Percentiles rank a stretch among this genome's conserved stretches.
phyloP scores from a whole-genome alignment of 2,888 invertebrate species.

The Eucriotettix oculatus region DNA sequence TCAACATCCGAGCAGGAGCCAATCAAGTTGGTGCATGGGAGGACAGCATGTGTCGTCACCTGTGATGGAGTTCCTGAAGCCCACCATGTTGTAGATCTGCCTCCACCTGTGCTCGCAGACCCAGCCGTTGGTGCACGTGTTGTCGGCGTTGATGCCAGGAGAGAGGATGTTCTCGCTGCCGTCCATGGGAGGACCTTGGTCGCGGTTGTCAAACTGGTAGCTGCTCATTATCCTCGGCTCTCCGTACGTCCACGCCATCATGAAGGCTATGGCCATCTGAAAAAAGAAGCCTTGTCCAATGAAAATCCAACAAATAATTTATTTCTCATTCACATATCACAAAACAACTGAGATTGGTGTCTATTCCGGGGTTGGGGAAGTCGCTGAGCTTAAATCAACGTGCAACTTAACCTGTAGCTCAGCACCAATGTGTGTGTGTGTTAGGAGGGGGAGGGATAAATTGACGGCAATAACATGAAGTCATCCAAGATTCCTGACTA shows the following conservation, averaged over 20 bases:
- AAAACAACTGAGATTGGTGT: too few relatives aligned
- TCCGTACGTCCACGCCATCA: slow-evolving; percentile 31
- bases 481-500: too few relatives aligned
- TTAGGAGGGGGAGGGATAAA: too few relatives aligned
- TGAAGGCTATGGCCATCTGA: slow-evolving; percentile 27
- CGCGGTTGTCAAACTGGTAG: slow-evolving; percentile 18
- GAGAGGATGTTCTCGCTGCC: slow-evolving; percentile 18
- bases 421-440: too few relatives aligned
- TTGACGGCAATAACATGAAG: too few relatives aligned
- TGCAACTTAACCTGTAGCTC: too few relatives aligned
- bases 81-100: slow-evolving; percentile 25
- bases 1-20: too few relatives aligned
- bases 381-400: too few relatives aligned
- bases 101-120: slow-evolving; percentile 27
- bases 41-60: slow-evolving; percentile 3
- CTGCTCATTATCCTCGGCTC: slow-evolving; percentile 34
- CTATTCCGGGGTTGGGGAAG: too few relatives aligned
- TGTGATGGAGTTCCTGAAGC: slow-evolving; percentile 24
- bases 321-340: too few relatives aligned
- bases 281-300: background rate
- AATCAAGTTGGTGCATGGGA: too few relatives aligned
- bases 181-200: slow-evolving; percentile 21
- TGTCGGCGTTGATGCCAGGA: slow-evolving; percentile 22
- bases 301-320: background rate
- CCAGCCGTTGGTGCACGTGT: slow-evolving; percentile 20